Evolutionary conservation across 2,888 invertebrate genomes (phyloP).

Genomic region (Yponomeuta sedellus): DNA sequence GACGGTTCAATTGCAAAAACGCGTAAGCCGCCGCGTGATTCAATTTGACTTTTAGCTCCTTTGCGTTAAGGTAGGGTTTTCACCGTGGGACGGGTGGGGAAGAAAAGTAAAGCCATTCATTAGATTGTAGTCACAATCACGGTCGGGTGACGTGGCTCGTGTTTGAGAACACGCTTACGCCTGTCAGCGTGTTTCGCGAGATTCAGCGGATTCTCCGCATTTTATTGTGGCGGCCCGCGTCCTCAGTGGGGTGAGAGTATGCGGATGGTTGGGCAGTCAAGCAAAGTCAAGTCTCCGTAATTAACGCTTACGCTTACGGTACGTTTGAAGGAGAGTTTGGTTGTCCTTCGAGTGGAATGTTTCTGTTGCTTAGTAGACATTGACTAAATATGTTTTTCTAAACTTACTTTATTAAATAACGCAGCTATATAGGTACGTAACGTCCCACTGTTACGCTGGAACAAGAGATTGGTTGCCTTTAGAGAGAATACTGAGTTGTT

Average conservation of each 20-base stretch:
- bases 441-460: no score
- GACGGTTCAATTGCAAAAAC: constrained; percentile 5
- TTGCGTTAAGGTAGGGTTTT: constrained; percentile 15
- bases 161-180: constrained; percentile 37
- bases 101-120: constrained; percentile 55
- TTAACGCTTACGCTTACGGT: no score
- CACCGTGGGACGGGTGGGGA: constrained; percentile 27
- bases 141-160: constrained; percentile 47
- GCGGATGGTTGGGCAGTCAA: neutral
- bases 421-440: no score
- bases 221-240: constrained; percentile 28
- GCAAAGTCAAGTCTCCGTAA: no score
- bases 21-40: neutral
- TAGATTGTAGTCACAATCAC: constrained; percentile 61
- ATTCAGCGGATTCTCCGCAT: constrained; percentile 44
- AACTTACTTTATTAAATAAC: no score
- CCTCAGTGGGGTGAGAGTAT: neutral
- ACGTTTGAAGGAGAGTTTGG: no score
- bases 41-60: constrained; percentile 17
- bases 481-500: no score
- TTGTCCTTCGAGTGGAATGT: no score
- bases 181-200: constrained; percentile 33
- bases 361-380: no score
- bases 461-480: no score
- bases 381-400: no score